Percentiles rank a stretch among this genome's conserved stretches.
Conservation (phyloP, 23 tunicate genomes). For the Halocynthia aurantium region DNA sequence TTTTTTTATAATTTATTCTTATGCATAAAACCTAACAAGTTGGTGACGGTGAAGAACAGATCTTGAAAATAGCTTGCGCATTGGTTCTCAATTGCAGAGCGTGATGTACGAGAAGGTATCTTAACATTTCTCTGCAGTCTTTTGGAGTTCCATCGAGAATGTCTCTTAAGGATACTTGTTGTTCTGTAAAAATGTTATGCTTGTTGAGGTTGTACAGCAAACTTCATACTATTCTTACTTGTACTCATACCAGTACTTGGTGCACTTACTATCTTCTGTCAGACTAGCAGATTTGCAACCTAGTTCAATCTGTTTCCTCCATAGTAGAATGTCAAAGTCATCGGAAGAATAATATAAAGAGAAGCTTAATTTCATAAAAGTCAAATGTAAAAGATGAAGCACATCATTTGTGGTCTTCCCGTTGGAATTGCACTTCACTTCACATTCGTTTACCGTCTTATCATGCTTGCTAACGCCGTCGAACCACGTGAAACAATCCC, state of each 20-base stretch:
- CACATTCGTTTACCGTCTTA: no score
- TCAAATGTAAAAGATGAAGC: neutral
- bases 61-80: conserved; percentile 54
- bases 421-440: no score
- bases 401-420: no score
- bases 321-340: conserved; percentile 5
- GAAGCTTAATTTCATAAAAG: neutral
- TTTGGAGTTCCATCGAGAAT: conserved; percentile 11
- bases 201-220: no score
- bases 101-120: conserved; percentile 42
- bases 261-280: neutral
- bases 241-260: no score
- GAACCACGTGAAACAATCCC: no score
- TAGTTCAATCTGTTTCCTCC: neutral
- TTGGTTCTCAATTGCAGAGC: conserved; percentile 66
- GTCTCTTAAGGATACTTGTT: neutral
- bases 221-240: no score
- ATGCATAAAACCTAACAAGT: neutral
- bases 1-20: no score
- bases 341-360: neutral
- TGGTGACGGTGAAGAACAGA: conserved; percentile 5
- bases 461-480: no score
- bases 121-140: conserved; percentile 25
- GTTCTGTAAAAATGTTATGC: neutral
- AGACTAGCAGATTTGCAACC: neutral